Evolutionary conservation across 2,113 vertebrate genomes (phyloP).

Genomic region (Pluvianellus socialis): DNA sequence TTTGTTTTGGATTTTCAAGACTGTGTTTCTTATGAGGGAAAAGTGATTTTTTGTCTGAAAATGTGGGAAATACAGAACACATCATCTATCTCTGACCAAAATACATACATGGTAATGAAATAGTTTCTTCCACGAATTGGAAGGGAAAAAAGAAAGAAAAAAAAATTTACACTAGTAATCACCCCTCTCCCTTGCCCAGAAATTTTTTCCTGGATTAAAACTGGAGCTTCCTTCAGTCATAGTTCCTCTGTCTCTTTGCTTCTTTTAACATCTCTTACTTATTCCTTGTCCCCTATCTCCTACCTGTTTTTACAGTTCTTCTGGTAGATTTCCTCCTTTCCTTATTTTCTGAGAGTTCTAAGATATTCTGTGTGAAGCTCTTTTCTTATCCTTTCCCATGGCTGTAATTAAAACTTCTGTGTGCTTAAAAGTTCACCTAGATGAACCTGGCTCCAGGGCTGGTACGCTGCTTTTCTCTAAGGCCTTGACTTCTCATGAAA

Average conservation of each 20-base stretch:
- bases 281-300: not conserved
- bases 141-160: not conserved
- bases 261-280: not conserved
- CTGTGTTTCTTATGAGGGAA: not conserved
- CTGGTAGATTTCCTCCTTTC: not conserved
- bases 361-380: not conserved
- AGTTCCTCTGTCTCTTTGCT: not conserved
- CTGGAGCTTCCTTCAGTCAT: not conserved
- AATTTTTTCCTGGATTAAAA: not conserved
- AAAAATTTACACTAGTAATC: not conserved
- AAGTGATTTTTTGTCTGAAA: not conserved
- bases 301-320: not conserved
- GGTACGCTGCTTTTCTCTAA: fast-evolving
- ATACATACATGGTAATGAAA: not conserved
- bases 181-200: fast-evolving
- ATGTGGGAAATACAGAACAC: not conserved
- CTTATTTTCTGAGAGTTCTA: not conserved
- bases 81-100: not conserved
- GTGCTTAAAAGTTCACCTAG: not conserved
- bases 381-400: not conserved
- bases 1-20: not conserved
- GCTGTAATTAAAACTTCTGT: not conserved
- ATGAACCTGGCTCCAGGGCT: not conserved
- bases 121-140: not conserved
- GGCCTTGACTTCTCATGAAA: not conserved